These are phyloP conservation scores for Lepus oiostolus DNA, from an alignment of 2,797 vertebrate genomes.

Conservation along the genomic window DNA sequence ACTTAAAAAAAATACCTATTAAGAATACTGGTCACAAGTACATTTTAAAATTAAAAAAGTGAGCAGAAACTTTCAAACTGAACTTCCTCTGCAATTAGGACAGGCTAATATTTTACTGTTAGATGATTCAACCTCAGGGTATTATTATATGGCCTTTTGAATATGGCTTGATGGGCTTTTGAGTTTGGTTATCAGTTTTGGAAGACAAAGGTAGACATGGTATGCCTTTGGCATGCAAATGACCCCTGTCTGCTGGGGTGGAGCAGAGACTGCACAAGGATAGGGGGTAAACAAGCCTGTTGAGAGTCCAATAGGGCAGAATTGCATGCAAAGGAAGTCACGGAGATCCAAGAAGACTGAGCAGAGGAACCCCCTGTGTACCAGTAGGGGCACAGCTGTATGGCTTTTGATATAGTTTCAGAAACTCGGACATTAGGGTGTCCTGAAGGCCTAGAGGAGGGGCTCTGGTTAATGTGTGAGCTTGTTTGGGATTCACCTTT, in stretches of 20 bases:
- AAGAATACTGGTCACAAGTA: constrained; percentile 13
- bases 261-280: background rate
- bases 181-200: constrained; percentile 4
- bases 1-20: constrained; percentile 28
- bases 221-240: background rate
- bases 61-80: constrained; percentile 6
- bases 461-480: background rate
- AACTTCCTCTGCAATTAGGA: background rate
- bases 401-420: background rate
- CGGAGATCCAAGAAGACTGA: background rate
- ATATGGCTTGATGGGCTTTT: background rate
- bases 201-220: background rate
- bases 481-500: background rate
- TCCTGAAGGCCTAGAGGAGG: background rate
- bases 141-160: background rate
- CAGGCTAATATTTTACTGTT: background rate
- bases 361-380: background rate
- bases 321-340: background rate
- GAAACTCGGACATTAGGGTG: background rate
- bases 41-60: constrained; percentile 30
- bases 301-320: background rate
- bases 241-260: background rate
- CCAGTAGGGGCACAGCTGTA: background rate
- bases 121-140: background rate
- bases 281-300: background rate